Evolutionary conservation across 2,888 invertebrate genomes (phyloP).

Genomic region (Lasioglossum zephyrum): DNA sequence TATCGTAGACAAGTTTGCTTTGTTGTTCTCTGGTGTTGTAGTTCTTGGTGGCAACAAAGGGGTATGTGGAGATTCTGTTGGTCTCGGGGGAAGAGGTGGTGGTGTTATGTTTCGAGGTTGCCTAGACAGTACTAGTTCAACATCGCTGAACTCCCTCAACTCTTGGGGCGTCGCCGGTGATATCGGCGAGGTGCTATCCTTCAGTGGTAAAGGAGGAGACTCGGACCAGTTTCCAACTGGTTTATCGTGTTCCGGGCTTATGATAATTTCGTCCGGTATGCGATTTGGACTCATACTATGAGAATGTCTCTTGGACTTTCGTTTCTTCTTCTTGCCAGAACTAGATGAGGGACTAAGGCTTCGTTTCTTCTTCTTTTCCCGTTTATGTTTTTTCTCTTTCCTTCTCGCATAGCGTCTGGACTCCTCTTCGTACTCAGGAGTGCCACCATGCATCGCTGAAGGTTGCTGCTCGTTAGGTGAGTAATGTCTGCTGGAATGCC

Average conservation of each 20-base stretch:
- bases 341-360: conserved; percentile 85
- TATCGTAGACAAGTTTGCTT: conserved; percentile 52
- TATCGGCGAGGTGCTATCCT: conserved; percentile 87
- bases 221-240: conserved; percentile 83
- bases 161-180: conserved; percentile 87
- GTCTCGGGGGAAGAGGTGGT: conserved; percentile 71
- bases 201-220: conserved; percentile 85
- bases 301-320: conserved; percentile 88
- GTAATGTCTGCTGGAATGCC: conserved; percentile 73
- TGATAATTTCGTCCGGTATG: conserved; percentile 65
- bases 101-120: conserved; percentile 73
- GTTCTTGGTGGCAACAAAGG: conserved; percentile 87
- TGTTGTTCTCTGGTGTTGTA: conserved; percentile 74
- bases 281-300: conserved; percentile 87
- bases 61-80: conserved; percentile 89
- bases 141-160: conserved; percentile 80
- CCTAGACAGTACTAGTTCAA: conserved; percentile 80
- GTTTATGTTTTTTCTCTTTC: conserved; percentile 85
- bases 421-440: conserved; percentile 78
- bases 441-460: conserved; percentile 60
- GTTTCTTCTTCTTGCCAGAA: conserved; percentile 89
- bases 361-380: conserved; percentile 90
- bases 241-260: conserved; percentile 84
- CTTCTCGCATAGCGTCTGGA: conserved; percentile 77
- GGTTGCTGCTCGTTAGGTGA: conserved; percentile 78